Base-by-base conservation (phyloP, 2,888 invertebrate genomes). In the Masnerella sp. region DNA sequence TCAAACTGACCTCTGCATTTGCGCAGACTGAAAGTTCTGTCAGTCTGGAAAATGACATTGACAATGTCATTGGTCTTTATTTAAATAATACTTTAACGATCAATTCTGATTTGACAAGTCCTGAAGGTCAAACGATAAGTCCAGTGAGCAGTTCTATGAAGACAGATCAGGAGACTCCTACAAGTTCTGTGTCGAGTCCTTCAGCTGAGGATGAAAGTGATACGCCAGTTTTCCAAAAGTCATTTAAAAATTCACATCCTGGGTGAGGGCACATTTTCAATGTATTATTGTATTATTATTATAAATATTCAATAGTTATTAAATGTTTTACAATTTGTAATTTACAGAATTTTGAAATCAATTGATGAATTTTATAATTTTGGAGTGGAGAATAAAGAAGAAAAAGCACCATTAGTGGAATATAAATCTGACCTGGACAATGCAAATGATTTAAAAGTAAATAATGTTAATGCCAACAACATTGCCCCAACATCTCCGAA, bases 121-220 rank as follows among this genome's bases (percentile, higher is more conserved):
- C 82, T 0, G 83, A 83, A 25, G 79, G 77, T 11, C 79, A 79
- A 7, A 83, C 81, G 0, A 69, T 78, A n/a, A 85, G 82, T 52
- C 80, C 82, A 3, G 42, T 81, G 11, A 82, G 80, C 45, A 85
- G 80, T 47, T 78, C 83, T 1, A 32, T 77, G 30, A 89, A 89
- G 0, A 90, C 90, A 1, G 90, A n/a, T n/a, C n/a, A 90, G 79
- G 90, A 90, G 74, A 90, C 90, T 75, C 89, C 90, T 0, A 89
- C 89, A 0, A 90, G 90, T 78, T 89, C 90, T 0, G 88, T 89
- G 0, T 89, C 89, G 52, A 89, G 89, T 64, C 49, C 71, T 20
- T 51, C 77, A 25, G 75, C 78, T 67, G 73, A 43, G 9, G 75
- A 80, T 12, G 67, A 65, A 30, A 45, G 38, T 32, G 38, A 56